A percentile compares a stretch with the other conserved stretches of the same genome.
Evolutionary conservation across 2,797 vertebrate species (phyloP).

Genomic region (Allochrocebus solatus): DNA sequence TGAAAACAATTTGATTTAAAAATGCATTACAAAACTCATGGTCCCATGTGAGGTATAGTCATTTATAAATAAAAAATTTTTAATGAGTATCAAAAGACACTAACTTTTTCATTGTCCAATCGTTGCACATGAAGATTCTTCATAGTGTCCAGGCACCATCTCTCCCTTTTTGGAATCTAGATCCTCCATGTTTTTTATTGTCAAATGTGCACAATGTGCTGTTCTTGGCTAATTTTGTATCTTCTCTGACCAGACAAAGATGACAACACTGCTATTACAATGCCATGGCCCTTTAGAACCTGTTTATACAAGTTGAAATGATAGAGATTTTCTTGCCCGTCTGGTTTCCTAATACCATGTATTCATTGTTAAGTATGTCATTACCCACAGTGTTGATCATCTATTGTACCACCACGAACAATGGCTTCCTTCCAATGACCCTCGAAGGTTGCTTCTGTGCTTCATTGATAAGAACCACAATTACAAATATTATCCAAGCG

Average conservation of each 20-base stretch:
- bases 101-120: background rate
- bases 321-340: background rate
- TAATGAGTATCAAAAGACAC: background rate
- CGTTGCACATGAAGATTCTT: background rate
- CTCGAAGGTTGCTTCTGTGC: background rate
- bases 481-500: background rate
- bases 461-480: background rate
- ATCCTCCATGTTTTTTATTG: background rate
- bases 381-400: background rate
- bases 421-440: background rate
- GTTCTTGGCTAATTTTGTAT: background rate
- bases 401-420: background rate
- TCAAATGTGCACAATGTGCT: background rate
- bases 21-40: background rate
- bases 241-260: background rate
- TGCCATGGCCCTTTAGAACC: background rate
- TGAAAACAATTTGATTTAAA: background rate
- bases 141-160: background rate
- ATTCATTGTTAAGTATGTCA: background rate
- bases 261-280: background rate
- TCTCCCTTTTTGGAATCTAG: background rate
- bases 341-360: background rate
- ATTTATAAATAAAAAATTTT: background rate
- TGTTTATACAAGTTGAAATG: background rate
- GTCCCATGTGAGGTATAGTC: background rate